Percentiles rank a stretch among this genome's conserved stretches.
phyloP scores from a whole-genome alignment of 2,113 vertebrate species.

The Peromyscus leucopus region DNA sequence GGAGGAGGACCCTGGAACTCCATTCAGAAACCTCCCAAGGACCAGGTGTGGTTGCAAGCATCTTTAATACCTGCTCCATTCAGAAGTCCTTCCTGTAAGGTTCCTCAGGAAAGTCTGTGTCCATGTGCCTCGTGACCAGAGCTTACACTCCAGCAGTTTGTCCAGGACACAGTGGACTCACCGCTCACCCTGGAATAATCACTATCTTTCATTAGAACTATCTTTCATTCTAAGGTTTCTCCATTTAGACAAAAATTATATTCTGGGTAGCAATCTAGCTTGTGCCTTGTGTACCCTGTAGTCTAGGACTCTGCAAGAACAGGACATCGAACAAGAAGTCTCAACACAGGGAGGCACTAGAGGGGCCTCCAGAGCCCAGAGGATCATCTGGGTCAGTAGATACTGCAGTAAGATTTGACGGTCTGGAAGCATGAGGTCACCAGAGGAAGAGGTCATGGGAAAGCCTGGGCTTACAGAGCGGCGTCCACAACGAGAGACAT shows the following conservation, averaged over 20 bases:
- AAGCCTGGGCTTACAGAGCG: background rate
- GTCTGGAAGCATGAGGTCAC: background rate
- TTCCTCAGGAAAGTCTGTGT: background rate
- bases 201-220: background rate
- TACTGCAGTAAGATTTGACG: background rate
- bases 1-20: background rate
- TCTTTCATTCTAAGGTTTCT: background rate
- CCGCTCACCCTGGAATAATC: background rate
- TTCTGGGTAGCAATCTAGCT: background rate
- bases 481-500: background rate
- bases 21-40: background rate
- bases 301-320: background rate
- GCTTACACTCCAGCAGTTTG: background rate
- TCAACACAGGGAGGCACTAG: no score
- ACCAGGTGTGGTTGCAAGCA: no score
- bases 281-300: background rate
- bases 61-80: background rate
- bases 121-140: rapidly evolving
- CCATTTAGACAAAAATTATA: background rate
- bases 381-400: background rate
- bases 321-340: background rate
- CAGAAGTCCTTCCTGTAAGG: background rate
- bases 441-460: rapidly evolving
- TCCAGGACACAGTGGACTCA: background rate
- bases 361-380: rapidly evolving